These are phyloP conservation scores for Helicolenus hilgendorfi DNA, from an alignment of 2,797 vertebrate genomes.

Conservation along the genomic window DNA sequence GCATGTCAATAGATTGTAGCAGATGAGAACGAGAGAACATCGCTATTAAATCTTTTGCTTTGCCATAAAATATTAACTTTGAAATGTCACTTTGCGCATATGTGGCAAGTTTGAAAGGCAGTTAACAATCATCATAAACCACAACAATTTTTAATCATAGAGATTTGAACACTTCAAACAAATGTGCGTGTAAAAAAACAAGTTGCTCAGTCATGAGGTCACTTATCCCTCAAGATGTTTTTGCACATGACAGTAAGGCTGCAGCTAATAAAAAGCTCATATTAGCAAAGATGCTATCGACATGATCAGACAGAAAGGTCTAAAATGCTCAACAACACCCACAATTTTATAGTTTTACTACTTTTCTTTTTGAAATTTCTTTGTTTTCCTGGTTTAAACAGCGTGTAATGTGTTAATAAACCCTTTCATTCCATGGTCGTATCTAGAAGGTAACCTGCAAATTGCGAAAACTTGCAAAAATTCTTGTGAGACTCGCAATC, in stretches of 20 bases:
- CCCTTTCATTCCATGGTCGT: neutral
- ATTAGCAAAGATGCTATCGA: neutral
- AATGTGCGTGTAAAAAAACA: neutral
- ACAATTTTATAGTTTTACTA: too few species aligned
- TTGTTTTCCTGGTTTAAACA: neutral
- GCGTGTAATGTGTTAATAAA: neutral
- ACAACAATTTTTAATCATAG: neutral
- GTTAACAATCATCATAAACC: neutral
- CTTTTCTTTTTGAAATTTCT: neutral
- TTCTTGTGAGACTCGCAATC: too few species aligned
- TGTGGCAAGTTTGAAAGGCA: neutral
- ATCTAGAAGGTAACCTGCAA: too few species aligned
- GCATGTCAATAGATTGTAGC: neutral
- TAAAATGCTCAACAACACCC: neutral
- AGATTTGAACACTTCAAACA: neutral
- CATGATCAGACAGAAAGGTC: neutral
- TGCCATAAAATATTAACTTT: neutral
- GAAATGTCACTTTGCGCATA: neutral
- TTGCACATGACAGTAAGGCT: neutral
- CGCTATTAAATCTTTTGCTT: neutral
- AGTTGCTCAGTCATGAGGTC: neutral
- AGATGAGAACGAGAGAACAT: neutral
- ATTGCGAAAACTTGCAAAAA: too few species aligned
- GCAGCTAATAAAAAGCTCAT: neutral
- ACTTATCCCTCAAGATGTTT: neutral